A percentile compares a stretch with the other conserved stretches of the same genome.
phyloP scores from a whole-genome alignment of 2,797 vertebrate genomes.

The Potorous gilbertii region DNA sequence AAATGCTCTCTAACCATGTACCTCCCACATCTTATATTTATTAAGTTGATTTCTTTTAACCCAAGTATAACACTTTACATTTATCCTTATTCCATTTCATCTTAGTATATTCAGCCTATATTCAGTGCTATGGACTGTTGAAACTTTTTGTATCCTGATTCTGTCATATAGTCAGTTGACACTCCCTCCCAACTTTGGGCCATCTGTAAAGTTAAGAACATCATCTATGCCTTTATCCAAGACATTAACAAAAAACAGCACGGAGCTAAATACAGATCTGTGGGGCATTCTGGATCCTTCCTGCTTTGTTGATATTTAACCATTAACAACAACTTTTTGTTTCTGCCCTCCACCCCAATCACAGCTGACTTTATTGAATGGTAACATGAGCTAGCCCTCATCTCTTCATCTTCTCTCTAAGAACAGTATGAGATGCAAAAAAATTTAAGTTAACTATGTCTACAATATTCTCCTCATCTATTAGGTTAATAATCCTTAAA shows the following conservation, averaged over 20 bases:
- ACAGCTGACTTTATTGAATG: not conserved
- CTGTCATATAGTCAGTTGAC: not conserved
- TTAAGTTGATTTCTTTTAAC: not conserved
- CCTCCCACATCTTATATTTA: not conserved
- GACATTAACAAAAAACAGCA: not conserved
- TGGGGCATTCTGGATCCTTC: not conserved
- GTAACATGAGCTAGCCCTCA: not conserved
- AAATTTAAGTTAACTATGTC: not conserved
- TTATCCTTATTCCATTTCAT: not conserved
- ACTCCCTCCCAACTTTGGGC: not conserved
- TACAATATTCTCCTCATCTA: not conserved
- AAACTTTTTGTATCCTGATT: not conserved
- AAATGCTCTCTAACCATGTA: not conserved
- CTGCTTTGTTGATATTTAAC: not conserved
- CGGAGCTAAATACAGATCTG: not conserved
- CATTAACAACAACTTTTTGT: not conserved
- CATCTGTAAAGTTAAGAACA: not conserved
- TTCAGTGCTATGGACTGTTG: not conserved
- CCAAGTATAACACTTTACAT: not conserved
- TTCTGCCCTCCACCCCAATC: not conserved
- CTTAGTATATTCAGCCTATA: not conserved
- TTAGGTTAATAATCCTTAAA: not conserved
- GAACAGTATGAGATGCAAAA: not conserved
- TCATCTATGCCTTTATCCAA: not conserved
- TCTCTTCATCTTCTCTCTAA: not conserved